These are phyloP conservation scores for Ganaspis brasiliensis DNA, from an alignment of 2,888 invertebrate genomes.

Conservation along the genomic window DNA sequence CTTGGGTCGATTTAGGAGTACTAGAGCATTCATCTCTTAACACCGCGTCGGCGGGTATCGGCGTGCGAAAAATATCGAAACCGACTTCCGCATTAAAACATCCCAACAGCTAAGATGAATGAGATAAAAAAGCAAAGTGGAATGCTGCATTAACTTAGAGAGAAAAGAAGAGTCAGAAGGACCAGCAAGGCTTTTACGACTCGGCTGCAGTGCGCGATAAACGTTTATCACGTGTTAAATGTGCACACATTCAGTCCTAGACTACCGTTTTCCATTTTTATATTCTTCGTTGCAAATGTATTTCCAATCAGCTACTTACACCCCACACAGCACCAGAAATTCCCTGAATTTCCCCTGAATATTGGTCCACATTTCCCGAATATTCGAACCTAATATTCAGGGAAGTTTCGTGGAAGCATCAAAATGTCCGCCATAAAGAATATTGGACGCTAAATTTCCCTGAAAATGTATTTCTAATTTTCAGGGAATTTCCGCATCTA, in stretches of 20 bases:
- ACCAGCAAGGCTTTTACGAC: slow-evolving; percentile 16
- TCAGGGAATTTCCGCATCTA: too few species aligned
- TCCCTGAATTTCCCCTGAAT: too few species aligned
- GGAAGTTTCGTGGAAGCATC: too few species aligned
- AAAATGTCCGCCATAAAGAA: too few species aligned
- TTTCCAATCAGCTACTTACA: not conserved
- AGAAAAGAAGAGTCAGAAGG: slow-evolving; percentile 6
- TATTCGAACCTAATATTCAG: too few species aligned
- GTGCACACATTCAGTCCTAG: slow-evolving; percentile 6
- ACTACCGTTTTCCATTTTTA: slow-evolving; percentile 14
- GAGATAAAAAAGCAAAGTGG: not conserved
- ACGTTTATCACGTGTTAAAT: slow-evolving; percentile 37
- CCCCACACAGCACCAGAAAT: too few species aligned
- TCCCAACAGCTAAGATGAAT: slow-evolving; percentile 15
- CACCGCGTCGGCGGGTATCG: slow-evolving; percentile 2
- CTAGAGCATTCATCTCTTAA: slow-evolving; percentile 3
- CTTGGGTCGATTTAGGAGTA: slow-evolving; percentile 24
- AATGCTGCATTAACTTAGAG: slow-evolving; percentile 20
- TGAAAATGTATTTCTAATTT: too few species aligned
- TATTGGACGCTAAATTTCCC: too few species aligned
- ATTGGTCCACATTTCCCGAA: too few species aligned
- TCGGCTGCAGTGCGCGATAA: slow-evolving; percentile 12
- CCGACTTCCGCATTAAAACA: slow-evolving; percentile 32
- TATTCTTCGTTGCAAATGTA: not conserved
- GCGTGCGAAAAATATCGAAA: slow-evolving; percentile 12